Conservation (phyloP, 2,113 vertebrate genomes). For the Embiotoca jacksoni region DNA sequence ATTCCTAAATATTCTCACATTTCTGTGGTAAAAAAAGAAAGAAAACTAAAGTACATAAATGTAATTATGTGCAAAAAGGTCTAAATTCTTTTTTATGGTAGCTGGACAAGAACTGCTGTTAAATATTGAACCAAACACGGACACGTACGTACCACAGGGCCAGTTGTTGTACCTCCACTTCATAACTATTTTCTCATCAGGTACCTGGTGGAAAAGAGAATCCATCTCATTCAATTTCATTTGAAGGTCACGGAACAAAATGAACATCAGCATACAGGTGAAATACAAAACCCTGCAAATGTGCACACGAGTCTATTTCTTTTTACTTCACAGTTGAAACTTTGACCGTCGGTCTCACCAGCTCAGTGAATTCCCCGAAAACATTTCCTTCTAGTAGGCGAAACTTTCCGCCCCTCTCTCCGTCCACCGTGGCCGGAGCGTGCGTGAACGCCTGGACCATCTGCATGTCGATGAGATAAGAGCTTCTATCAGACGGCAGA, state of each 20-base stretch:
- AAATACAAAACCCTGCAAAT: too few species aligned
- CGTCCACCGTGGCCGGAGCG: slow-evolving; percentile 87
- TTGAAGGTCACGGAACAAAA: too few species aligned
- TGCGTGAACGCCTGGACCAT: slow-evolving; percentile 95
- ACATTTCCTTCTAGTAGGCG: slow-evolving; percentile 93
- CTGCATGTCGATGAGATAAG: slow-evolving; percentile 66
- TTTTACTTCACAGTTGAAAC: neutral
- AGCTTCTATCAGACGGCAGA: too few species aligned
- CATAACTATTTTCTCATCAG: slow-evolving; percentile 94
- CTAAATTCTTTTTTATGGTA: too few species aligned
- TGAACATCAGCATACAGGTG: too few species aligned
- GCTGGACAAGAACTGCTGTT: too few species aligned
- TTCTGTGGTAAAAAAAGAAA: too few species aligned
- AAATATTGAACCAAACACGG: too few species aligned
- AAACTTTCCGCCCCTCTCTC: slow-evolving; percentile 92
- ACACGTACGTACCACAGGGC: slow-evolving; percentile 89
- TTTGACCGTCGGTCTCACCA: slow-evolving; percentile 81
- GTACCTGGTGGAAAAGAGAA: slow-evolving; percentile 80
- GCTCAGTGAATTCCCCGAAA: slow-evolving; percentile 91
- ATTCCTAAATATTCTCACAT: too few species aligned
- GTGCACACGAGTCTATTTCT: neutral
- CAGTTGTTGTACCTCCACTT: slow-evolving; percentile 98
- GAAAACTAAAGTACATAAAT: too few species aligned
- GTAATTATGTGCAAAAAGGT: too few species aligned
- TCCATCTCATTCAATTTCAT: neutral